Conservation (phyloP, 2,113 vertebrate genomes). For the Clarias batrachus region DNA sequence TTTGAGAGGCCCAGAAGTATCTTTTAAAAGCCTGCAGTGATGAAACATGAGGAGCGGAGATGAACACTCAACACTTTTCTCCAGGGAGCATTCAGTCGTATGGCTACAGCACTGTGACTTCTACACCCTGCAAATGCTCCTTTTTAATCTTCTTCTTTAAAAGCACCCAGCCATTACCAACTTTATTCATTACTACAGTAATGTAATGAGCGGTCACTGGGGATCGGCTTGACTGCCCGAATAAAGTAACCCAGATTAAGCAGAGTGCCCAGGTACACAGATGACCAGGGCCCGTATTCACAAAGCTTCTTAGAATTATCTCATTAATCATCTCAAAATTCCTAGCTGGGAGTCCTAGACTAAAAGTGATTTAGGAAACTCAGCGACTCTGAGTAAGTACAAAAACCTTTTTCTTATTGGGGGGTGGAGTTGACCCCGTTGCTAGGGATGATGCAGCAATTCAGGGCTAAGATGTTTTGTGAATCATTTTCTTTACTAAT, state of each 20-base stretch:
- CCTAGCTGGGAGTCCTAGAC: too few relatives aligned
- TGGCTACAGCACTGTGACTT: not conserved
- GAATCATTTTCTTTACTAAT: too few relatives aligned
- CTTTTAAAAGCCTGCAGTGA: not conserved
- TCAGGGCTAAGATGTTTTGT: too few relatives aligned
- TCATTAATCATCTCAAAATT: too few relatives aligned
- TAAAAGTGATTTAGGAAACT: too few relatives aligned
- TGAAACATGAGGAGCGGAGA: constrained; percentile 5
- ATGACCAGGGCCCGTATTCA: not conserved
- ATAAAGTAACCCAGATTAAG: not conserved
- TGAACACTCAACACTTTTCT: not conserved
- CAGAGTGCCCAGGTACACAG: not conserved
- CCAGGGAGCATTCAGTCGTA: not conserved
- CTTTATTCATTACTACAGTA: not conserved
- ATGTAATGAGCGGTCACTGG: not conserved
- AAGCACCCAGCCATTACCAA: not conserved
- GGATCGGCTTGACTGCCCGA: not conserved
- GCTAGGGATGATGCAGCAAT: too few relatives aligned
- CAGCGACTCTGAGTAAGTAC: too few relatives aligned
- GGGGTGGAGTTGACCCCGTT: too few relatives aligned
- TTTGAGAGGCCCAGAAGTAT: not conserved
- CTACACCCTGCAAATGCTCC: not conserved
- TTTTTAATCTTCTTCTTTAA: not conserved
- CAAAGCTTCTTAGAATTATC: too few relatives aligned
- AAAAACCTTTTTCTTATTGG: too few relatives aligned